Evolutionary conservation across 2,797 vertebrate species (phyloP).

Genomic region (Sebastes variabilis): DNA sequence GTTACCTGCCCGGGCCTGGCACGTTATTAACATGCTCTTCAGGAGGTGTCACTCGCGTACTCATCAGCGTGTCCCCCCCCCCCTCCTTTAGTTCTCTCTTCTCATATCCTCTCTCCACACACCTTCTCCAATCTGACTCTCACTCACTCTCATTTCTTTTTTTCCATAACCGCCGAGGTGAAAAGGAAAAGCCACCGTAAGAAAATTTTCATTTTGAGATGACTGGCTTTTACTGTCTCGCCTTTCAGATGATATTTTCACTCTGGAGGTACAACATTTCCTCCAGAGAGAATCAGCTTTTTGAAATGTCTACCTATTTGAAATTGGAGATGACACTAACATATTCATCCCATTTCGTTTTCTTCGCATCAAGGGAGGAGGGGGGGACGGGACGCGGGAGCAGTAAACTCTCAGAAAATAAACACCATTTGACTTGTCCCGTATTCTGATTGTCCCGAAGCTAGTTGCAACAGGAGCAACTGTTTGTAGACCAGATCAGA

Average conservation of each 20-base stretch:
- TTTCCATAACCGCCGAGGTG: slow-evolving; percentile 66
- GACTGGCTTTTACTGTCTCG: slow-evolving; percentile 74
- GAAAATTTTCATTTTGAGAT: slow-evolving; percentile 76
- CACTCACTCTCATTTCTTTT: slow-evolving; percentile 9
- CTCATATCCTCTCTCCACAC: slow-evolving; percentile 20
- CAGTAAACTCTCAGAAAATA: slow-evolving; percentile 44
- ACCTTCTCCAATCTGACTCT: slow-evolving; percentile 23
- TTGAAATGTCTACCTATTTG: slow-evolving; percentile 80
- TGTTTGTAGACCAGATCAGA: slow-evolving; percentile 21
- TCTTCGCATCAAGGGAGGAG: slow-evolving; percentile 53
- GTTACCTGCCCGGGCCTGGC: slow-evolving; percentile 71
- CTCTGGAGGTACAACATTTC: slow-evolving; percentile 69
- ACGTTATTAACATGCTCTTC: slow-evolving; percentile 76
- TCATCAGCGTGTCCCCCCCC: slow-evolving; percentile 45
- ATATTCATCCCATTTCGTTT: slow-evolving; percentile 76
- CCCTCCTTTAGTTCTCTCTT: slow-evolving; percentile 29
- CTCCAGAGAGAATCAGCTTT: slow-evolving; percentile 78
- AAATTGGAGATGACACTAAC: slow-evolving; percentile 81
- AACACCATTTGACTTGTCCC: slow-evolving; percentile 48
- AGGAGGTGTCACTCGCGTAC: slow-evolving; percentile 64
- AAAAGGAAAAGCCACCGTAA: slow-evolving; percentile 73
- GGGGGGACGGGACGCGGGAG: slow-evolving; percentile 15
- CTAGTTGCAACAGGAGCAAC: slow-evolving; percentile 33
- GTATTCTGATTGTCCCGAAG: slow-evolving; percentile 49
- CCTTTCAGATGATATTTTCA: slow-evolving; percentile 81